phyloP scores from a whole-genome alignment of 92 coral and sea anemone species.

The Epizoanthus scotinus region DNA sequence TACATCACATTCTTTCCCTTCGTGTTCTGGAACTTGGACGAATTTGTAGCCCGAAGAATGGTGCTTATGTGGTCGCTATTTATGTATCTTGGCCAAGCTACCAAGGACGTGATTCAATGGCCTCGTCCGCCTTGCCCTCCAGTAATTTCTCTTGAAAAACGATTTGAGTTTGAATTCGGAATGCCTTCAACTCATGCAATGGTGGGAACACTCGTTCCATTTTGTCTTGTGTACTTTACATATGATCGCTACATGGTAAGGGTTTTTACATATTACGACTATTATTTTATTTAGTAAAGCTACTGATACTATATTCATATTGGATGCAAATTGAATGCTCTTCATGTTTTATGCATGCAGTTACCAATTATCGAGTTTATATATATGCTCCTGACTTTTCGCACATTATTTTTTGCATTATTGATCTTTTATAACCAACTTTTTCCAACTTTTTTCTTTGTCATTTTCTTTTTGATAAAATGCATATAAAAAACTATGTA shows the following conservation, averaged over 20 bases:
- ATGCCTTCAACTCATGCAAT: conserved; percentile 98
- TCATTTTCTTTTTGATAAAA: background rate
- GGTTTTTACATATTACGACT: background rate
- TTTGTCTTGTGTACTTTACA: conserved; percentile 83
- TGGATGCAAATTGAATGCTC: conserved; percentile 11
- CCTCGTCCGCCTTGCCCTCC: conserved; percentile 96
- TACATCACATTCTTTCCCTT: conserved; percentile 87
- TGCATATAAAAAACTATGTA: background rate
- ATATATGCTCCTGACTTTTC: background rate
- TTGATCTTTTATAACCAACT: background rate
- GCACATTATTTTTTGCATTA: conserved; percentile 2
- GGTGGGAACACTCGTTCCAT: conserved; percentile 90
- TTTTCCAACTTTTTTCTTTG: background rate
- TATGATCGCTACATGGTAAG: conserved; percentile 91
- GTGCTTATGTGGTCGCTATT: conserved; percentile 80
- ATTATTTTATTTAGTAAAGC: background rate
- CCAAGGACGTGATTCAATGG: conserved; percentile 91
- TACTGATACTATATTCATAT: background rate
- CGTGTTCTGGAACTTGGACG: conserved; percentile 93
- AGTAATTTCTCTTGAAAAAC: conserved; percentile 81
- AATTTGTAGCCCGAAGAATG: conserved; percentile 70
- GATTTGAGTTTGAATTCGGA: conserved; percentile 86
- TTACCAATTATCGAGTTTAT: background rate
- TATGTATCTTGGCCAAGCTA: conserved; percentile 88
- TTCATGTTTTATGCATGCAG: background rate